phyloP scores from a whole-genome alignment of 2,888 invertebrate genomes.

The Pteria penguin region DNA sequence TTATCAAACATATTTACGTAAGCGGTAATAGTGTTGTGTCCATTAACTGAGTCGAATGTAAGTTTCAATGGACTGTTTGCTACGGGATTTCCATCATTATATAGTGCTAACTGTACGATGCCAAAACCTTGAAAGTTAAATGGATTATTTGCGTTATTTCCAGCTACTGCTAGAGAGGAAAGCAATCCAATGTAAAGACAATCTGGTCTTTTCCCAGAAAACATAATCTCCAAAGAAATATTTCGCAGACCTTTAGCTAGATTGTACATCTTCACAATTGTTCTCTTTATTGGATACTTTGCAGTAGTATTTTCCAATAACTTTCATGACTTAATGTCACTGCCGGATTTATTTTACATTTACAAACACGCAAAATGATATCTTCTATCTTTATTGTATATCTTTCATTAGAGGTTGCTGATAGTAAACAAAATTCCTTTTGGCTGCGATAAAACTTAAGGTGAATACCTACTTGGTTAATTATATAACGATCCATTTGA shows the following conservation, averaged over 20 bases:
- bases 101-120: slow-evolving; percentile 39
- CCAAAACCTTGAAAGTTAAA: slow-evolving; percentile 43
- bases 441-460: slow-evolving; percentile 29
- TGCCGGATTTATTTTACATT: slow-evolving; percentile 12
- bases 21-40: slow-evolving; percentile 22
- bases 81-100: slow-evolving; percentile 39
- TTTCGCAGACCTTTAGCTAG: too few species aligned
- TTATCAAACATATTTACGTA: slow-evolving; percentile 35
- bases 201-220: slow-evolving; percentile 40
- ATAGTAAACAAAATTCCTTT: slow-evolving; percentile 8
- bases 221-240: too few species aligned
- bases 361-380: slow-evolving; percentile 26
- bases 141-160: slow-evolving; percentile 39
- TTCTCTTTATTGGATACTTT: slow-evolving; percentile 33
- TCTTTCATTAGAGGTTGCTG: not conserved
- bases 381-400: slow-evolving; percentile 32
- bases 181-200: slow-evolving; percentile 37
- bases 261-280: too few species aligned
- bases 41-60: slow-evolving; percentile 26
- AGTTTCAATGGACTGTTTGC: slow-evolving; percentile 41
- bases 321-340: slow-evolving; percentile 31
- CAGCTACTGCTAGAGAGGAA: slow-evolving; percentile 36
- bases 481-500: slow-evolving; percentile 14
- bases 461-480: slow-evolving; percentile 35
- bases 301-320: slow-evolving; percentile 37